These are phyloP conservation scores for Drosophila fuyamai DNA, from an alignment of 1,140 invertebrate species.

Conservation along the genomic window DNA sequence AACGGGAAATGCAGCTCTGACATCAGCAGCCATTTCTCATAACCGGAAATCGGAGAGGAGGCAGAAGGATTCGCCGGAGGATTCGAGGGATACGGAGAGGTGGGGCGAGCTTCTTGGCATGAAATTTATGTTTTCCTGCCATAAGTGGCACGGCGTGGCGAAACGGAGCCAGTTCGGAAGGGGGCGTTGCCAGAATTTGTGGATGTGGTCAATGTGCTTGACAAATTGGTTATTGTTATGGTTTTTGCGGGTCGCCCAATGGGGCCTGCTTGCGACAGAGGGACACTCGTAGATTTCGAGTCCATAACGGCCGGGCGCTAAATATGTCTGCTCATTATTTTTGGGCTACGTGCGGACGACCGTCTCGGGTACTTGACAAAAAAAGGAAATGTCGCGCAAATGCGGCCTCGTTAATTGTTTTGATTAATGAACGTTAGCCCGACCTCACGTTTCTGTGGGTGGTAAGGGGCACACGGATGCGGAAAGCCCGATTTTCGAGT, in stretches of 20 bases:
- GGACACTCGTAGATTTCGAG: conserved; percentile 26
- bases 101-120: conserved; percentile 57
- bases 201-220: conserved; percentile 80
- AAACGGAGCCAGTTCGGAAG: conserved; percentile 34
- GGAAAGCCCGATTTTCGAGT: conserved; percentile 9
- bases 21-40: conserved; percentile 70
- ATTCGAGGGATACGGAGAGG: conserved; percentile 8
- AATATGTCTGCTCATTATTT: conserved; percentile 77
- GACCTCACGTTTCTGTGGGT: conserved; percentile 63
- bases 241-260: conserved; percentile 47
- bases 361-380: conserved; percentile 58
- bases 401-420: conserved; percentile 82
- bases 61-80: background rate
- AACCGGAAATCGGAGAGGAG: conserved; percentile 37
- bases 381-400: conserved; percentile 77
- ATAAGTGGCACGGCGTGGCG: conserved; percentile 74
- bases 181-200: conserved; percentile 45
- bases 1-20: conserved; percentile 60
- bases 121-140: conserved; percentile 80
- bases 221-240: conserved; percentile 84
- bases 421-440: conserved; percentile 77
- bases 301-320: conserved; percentile 59
- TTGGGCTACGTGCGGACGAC: conserved; percentile 57
- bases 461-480: background rate
- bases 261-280: conserved; percentile 6